Conservation (phyloP, 2,888 invertebrate genomes). For the Drosophila lacicola region DNA sequence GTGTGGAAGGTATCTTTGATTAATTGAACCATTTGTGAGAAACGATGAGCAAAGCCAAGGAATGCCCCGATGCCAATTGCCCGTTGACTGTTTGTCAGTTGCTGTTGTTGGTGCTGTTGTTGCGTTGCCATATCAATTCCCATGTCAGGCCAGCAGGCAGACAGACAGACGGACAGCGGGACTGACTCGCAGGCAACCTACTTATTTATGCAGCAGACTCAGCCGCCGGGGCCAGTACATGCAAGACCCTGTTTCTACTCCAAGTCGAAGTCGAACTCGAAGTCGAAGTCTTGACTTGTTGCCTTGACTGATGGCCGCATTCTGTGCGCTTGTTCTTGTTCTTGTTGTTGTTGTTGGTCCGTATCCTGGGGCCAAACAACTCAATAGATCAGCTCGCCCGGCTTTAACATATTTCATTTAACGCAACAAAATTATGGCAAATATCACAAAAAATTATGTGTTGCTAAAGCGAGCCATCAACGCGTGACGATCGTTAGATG, state of each 20-base stretch:
- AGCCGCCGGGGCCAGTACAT: conserved; percentile 30
- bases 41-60: conserved; percentile 61
- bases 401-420: conserved; percentile 67
- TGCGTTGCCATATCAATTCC: conserved; percentile 77
- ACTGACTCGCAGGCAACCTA: conserved; percentile 59
- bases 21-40: conserved; percentile 76
- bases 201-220: conserved; percentile 67
- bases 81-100: conserved; percentile 39
- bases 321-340: conserved; percentile 20
- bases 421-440: conserved; percentile 72
- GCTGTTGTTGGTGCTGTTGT: conserved; percentile 25
- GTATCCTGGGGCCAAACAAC: conserved; percentile 76
- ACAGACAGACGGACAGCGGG: conserved; percentile 31
- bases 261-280: conserved; percentile 2
- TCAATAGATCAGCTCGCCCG: conserved; percentile 68
- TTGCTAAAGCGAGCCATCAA: conserved; percentile 47
- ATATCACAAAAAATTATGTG: conserved; percentile 67
- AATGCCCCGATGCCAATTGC: conserved; percentile 59
- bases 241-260: conserved; percentile 4
- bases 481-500: conserved; percentile 55
- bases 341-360: conserved; percentile 24
- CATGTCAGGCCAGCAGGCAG: conserved; percentile 68
- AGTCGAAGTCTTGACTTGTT: conserved; percentile 32
- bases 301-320: conserved; percentile 69
- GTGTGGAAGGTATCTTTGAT: conserved; percentile 62